Base-by-base conservation (phyloP, 2,888 invertebrate species). In the Eutolmus rufibarbis region DNA sequence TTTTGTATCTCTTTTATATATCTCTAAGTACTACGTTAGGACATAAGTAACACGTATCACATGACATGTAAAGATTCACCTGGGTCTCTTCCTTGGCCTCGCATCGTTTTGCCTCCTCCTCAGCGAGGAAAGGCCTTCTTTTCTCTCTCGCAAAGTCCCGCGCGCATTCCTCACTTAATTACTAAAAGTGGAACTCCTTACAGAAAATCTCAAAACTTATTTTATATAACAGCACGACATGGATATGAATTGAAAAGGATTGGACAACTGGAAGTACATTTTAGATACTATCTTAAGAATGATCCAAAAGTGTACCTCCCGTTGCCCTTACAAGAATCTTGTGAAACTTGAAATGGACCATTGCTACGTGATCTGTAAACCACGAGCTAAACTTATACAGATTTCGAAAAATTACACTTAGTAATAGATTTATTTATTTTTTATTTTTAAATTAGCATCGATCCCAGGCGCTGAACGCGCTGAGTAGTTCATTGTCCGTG, bases 401-500 rank as follows among this genome's bases (percentile, higher is more conserved):
- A 66, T 57, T 37, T 82, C 57, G 57, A 82, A 82, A 85, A 74
- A 74, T 34, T 51, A 85, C 74, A 85, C 74, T 85, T 46, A 85
- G 16, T 85, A 31, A 85, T 74, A 56, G 34, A 34, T 34, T 56
- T 56, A 34, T 81, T 28, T 56, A 0, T 81, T 57, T 56, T 28
- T 56, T 5, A 56, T 56, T 40, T 66, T 12, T 12, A 28, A 77
- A 40, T 77, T 56, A 76, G 19, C 16, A 84, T 40, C n/a, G 40
- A 16, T n/a, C 19, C 16, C 40, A 76, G n/a, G 76, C 76, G 76
- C 37, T 14, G 0, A n/a, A 12, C 40, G 34, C 76, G 14, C 76
- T 76, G 40, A 74, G 74, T 86, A 79, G 78, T 91, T 91, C 90
- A 90, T 91, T 92, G 90, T 91, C 91, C 91, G 90, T 90, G 91